Conservation (phyloP, 2,888 invertebrate genomes). For the Melieria picta region DNA sequence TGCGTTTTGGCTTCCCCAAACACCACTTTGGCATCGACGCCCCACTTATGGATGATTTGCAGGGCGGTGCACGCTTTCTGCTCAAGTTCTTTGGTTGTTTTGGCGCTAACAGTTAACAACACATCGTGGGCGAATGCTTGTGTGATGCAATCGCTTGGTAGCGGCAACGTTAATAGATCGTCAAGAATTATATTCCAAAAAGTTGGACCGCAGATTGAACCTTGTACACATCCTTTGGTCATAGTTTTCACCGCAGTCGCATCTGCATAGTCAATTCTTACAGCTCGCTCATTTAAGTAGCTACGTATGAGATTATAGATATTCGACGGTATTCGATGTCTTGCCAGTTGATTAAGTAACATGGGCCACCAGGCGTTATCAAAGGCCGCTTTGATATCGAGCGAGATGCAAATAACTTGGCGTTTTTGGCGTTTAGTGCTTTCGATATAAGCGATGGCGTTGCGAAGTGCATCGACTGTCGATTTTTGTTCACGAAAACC, state of each 20-base stretch:
- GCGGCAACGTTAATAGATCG: too few species aligned
- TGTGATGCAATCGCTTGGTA: too few species aligned
- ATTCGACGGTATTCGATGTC: neutral
- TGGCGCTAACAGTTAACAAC: too few species aligned
- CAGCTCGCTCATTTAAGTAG: slow-evolving; percentile 1
- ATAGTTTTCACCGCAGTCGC: neutral
- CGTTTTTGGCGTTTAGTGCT: neutral
- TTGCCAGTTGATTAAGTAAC: neutral
- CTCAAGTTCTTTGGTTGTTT: too few species aligned
- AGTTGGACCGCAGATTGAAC: too few species aligned
- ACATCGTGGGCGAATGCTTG: too few species aligned
- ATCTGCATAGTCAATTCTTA: slow-evolving; percentile 6
- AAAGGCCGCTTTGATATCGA: slow-evolving; percentile 12
- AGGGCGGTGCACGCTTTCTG: too few species aligned
- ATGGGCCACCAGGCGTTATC: slow-evolving; percentile 19
- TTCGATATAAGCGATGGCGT: neutral
- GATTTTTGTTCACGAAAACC: slow-evolving; percentile 1
- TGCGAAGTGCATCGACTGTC: neutral
- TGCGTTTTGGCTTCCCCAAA: too few species aligned
- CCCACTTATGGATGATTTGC: too few species aligned
- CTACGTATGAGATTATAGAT: slow-evolving; percentile 5
- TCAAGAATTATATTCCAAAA: too few species aligned
- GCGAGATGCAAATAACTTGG: slow-evolving; percentile 5
- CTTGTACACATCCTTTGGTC: too few species aligned
- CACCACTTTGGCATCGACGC: too few species aligned